These are phyloP conservation scores for Suncus etruscus DNA, from an alignment of 2,113 vertebrate species.

Conservation along the genomic window DNA sequence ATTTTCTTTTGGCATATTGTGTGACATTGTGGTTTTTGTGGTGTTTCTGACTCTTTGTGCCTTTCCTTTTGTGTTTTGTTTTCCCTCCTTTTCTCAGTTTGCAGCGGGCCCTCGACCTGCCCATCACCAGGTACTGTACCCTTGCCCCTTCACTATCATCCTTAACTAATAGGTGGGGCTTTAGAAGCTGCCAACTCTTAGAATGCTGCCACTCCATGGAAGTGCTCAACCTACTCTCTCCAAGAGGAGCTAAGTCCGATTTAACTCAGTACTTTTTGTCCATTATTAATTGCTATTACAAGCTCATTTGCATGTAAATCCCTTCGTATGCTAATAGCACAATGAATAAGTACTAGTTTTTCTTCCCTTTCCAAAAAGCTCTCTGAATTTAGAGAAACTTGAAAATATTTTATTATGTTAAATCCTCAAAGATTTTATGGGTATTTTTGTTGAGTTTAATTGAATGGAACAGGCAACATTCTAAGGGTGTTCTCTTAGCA, in stretches of 20 bases:
- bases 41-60: conserved; percentile 94
- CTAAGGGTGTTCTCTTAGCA: conserved; percentile 74
- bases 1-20: conserved; percentile 86
- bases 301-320: conserved; percentile 17
- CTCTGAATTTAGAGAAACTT: conserved; percentile 31
- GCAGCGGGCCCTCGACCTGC: conserved; percentile 98
- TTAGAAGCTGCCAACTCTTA: conserved; percentile 77
- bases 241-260: conserved; percentile 39
- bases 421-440: not conserved
- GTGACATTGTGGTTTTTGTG: conserved; percentile 89
- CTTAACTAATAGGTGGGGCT: conserved; percentile 78
- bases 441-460: not conserved
- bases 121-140: conserved; percentile 98
- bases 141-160: conserved; percentile 83
- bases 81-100: conserved; percentile 94
- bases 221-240: not conserved
- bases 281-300: not conserved
- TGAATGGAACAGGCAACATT: conserved; percentile 57
- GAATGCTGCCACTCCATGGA: conserved; percentile 54
- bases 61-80: conserved; percentile 94
- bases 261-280: not conserved
- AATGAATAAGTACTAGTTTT: not conserved
- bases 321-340: not conserved
- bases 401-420: conserved; percentile 20
- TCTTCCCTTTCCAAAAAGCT: not conserved